Evolutionary conservation across 2,888 invertebrate genomes (phyloP).

Genomic region (Eumacrocentrus americanus): DNA sequence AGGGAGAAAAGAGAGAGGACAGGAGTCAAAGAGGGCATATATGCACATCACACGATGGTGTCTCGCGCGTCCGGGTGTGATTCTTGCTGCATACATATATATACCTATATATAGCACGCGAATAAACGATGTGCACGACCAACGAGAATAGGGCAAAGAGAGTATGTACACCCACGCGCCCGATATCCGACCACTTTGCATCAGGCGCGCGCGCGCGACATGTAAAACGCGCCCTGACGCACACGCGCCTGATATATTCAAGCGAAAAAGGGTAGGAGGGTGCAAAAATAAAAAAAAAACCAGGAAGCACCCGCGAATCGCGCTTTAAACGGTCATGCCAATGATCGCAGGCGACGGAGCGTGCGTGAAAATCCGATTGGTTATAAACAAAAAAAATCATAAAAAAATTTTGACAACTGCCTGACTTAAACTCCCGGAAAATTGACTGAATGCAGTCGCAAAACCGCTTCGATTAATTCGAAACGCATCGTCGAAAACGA

Average conservation of each 20-base stretch:
- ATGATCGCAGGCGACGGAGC: constrained; percentile 23
- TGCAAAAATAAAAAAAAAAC: constrained; percentile 6
- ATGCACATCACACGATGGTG: background rate
- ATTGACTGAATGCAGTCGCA: constrained; percentile 16
- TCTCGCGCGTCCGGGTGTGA: background rate
- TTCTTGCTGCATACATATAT: constrained; percentile 21
- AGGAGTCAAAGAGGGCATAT: background rate
- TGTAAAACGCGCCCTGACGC: constrained; percentile 5
- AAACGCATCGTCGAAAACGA: constrained; percentile 2
- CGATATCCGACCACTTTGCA: constrained; percentile 27
- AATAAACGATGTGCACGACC: constrained; percentile 26
- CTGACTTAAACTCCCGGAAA: constrained; percentile 24
- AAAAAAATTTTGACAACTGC: constrained; percentile 2
- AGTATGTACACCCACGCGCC: constrained; percentile 26
- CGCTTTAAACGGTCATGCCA: constrained; percentile 23
- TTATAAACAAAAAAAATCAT: constrained; percentile 13
- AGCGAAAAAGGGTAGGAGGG: background rate
- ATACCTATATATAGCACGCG: constrained; percentile 13
- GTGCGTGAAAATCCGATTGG: constrained; percentile 26
- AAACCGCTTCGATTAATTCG: constrained; percentile 18
- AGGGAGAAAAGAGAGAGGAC: constrained; percentile 5
- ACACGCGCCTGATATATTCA: background rate
- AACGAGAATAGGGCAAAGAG: constrained; percentile 26
- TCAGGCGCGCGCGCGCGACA: constrained; percentile 17
- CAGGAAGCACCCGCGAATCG: constrained; percentile 18